Base-by-base conservation (phyloP, 2,888 invertebrate genomes). In the Eilema griseolum region DNA sequence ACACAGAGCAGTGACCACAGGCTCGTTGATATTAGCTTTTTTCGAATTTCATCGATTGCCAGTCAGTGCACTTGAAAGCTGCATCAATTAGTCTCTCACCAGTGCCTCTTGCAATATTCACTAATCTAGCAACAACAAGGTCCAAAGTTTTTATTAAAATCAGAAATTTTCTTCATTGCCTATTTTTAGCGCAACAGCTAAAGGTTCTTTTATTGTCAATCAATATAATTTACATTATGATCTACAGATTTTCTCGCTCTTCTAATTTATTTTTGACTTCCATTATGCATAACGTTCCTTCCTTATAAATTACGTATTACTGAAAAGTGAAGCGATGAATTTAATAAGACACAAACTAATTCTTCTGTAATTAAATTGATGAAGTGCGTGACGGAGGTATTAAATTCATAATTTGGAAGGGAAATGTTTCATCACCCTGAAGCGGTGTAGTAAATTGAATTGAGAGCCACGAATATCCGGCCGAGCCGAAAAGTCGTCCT, bases 391-490 rank as follows among this genome's bases (percentile, higher is more conserved):
- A 91, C 90, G 87, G 83, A 86, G 86, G 89, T 92, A 90, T 91
- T 90, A 90, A 88, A 89, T 88, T 93, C 87, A 89, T 91, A 91
- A 94, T 92, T 92, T 90, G 84, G 88, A 89, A 92, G 89, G 89
- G 91, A 92, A 90, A 92, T 90, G 93, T 93, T 93, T 92, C 91
- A 89, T 90, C 87, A 82, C 87, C 90, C 90, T 78, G 85, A 77
- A 90, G 90, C 90, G 90, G 83, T 87, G 83, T 81, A 80, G 81
- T 77, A 92, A 93, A 94, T 94, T 93, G 90, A 93, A 93, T 93
- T 89, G 89, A 82, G 88, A 88, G 80, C 85, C 86, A 80, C 83
- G 89, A 77, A 84, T 86, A 86, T 87, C 84, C 81, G 85, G 81
- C 80, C 79, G 76, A 75, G 78, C 72, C 74, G 69, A 73, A 84